Percentiles rank a stretch among this genome's conserved stretches.
Evolutionary conservation across 2,113 vertebrate species (phyloP).

Genomic region (Prochilodus magdalenae): DNA sequence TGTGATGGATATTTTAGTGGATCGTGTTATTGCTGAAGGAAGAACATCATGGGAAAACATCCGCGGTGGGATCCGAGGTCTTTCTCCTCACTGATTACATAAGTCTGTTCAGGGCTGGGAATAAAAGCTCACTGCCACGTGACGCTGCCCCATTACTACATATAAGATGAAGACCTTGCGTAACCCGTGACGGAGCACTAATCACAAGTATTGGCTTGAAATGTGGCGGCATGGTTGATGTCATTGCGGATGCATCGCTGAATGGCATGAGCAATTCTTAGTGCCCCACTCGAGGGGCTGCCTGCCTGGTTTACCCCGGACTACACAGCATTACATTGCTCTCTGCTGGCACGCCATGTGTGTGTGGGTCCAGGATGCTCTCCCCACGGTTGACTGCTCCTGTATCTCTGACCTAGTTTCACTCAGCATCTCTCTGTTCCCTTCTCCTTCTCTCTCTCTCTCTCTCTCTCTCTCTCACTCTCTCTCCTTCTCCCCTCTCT

Average conservation of each 20-base stretch:
- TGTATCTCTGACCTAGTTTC: slow-evolving; percentile 77
- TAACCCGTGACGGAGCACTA: neutral
- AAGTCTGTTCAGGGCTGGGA: too few species aligned
- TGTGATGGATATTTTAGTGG: too few species aligned
- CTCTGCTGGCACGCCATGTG: slow-evolving; percentile 7
- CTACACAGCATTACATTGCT: neutral
- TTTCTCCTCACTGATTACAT: too few species aligned
- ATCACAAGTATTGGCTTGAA: slow-evolving; percentile 14
- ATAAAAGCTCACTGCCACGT: neutral
- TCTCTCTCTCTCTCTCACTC: slow-evolving; percentile 8
- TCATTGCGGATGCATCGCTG: neutral
- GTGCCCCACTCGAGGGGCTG: neutral
- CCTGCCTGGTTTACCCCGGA: slow-evolving; percentile 38
- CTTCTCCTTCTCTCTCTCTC: slow-evolving; percentile 38
- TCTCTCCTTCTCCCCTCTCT: too few species aligned
- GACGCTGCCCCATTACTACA: neutral
- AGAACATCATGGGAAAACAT: too few species aligned
- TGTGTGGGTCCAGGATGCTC: slow-evolving; percentile 62
- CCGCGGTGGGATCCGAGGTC: too few species aligned
- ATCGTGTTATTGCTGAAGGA: too few species aligned
- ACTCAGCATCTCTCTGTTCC: slow-evolving; percentile 37
- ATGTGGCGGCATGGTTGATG: neutral
- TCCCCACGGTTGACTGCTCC: slow-evolving; percentile 68
- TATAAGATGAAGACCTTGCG: slow-evolving; percentile 2
- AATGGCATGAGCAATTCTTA: neutral